Evolutionary conservation across 2,888 invertebrate genomes (phyloP), one percentile per base, ranked within the genome.

Genomic region (Drosophila subquinaria): DNA sequence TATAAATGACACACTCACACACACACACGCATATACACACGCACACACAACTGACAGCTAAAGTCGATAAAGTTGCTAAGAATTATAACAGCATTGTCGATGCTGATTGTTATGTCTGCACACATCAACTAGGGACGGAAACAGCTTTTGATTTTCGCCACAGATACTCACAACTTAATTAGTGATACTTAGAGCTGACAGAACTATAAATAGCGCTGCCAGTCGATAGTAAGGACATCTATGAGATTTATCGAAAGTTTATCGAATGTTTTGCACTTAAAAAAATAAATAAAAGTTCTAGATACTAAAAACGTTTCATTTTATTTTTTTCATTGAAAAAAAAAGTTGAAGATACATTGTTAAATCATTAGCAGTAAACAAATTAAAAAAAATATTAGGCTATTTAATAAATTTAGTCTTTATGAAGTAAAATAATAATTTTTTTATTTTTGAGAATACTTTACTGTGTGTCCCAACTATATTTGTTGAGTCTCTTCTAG

Each of bases 31-130:
- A 35, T 13, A 15, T 4, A 15, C 9, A 48, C 11, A 30, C 35
- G n/a, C 33, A 3, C n/a, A 27, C 30, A 43, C 13, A 35, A 6
- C 38, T 55, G 61, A 36, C 52, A 63, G 38, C 27, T 38, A 27
- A 48, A 61, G 51, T 52, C 61, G 42, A 51, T 51, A 52, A 51
- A 52, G 42, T 51, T 52, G 43, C 43, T 42, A 33, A 33, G 33
- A 30, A 23, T 51, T 35, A 52, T 30, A 52, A 61, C 35, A 52
- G 38, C 42, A 50, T 50, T 48, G 36, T 57, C 56, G 27, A 57
- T 45, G 56, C 35, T 23, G 43, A 35, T 33, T 35, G 43, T 43
- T 35, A 45, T 56, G 35, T 43, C 23, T 17, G 17, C 17, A 15
- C 15, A 53, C 10, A 53, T 27, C 53, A 53, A 40, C 15, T n/a